phyloP scores from a whole-genome alignment of 2,888 invertebrate species.

The Plebejus argus region DNA sequence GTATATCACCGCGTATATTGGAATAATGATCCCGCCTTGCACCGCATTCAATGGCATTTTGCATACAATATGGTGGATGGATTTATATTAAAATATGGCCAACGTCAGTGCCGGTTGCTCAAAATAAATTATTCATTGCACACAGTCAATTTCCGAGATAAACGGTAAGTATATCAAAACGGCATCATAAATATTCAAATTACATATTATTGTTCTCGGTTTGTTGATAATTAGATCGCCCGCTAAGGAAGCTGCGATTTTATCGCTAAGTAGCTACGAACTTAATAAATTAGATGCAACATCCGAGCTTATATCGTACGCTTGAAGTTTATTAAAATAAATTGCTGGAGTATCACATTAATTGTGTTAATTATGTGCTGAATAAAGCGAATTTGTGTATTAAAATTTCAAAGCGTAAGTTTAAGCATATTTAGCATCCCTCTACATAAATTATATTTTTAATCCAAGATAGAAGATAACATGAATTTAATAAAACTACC shows the following conservation, averaged over 20 bases:
- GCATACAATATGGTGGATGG: conserved; percentile 80
- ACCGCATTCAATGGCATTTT: conserved; percentile 80
- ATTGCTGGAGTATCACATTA: conserved; percentile 27
- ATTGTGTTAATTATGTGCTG: conserved; percentile 27
- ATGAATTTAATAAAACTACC: neutral
- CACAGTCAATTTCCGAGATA: conserved; percentile 78
- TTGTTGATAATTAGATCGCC: conserved; percentile 79
- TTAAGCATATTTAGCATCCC: conserved; percentile 5
- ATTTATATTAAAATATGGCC: conserved; percentile 80
- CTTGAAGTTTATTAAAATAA: conserved; percentile 31
- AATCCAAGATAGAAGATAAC: neutral
- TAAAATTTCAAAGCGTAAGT: neutral
- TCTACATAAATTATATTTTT: neutral
- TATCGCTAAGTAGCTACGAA: conserved; percentile 71
- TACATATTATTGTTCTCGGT: conserved; percentile 74
- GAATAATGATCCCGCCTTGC: conserved; percentile 79
- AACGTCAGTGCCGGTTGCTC: conserved; percentile 76
- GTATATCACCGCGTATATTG: conserved; percentile 77
- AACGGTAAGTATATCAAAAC: conserved; percentile 71
- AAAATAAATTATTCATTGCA: conserved; percentile 79
- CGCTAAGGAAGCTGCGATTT: conserved; percentile 69
- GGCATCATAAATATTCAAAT: conserved; percentile 78
- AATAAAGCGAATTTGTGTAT: conserved; percentile 10
- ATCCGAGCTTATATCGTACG: conserved; percentile 42
- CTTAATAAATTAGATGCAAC: conserved; percentile 65